Evolutionary conservation across 1,140 invertebrate species (phyloP), one percentile per base, ranked within the genome.

Genomic region (Dufourea novaeangliae): DNA sequence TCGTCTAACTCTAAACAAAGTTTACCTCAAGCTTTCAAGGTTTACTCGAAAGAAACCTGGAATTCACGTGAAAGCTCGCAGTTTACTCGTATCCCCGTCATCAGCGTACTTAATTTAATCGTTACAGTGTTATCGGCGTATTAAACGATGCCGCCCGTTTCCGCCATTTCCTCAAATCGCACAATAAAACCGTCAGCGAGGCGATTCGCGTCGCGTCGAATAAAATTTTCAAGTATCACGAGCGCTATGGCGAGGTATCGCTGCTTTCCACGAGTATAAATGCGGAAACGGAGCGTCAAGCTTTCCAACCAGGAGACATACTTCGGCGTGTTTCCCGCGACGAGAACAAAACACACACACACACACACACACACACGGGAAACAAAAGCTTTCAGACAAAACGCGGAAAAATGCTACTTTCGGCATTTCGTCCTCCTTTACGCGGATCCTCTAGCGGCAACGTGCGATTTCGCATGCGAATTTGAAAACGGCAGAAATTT

Each of bases 311-410:
- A 27, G 20, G 57, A 56, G 46, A 69, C 54, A 76, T 37, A 46
- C 50, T 41, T 76, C 54, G 8, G 32, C 52, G 32, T 12, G 71
- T 64, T 44, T 27, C 20, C 10, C 50, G 32, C 50, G 32, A 54
- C 37, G 64, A 75, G 64, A 32, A 34, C n/a, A 67, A 75, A 69
- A 46, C 63, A 52, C 46, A n/a, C n/a, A n/a, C n/a, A n/a, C n/a
- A n/a, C n/a, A n/a, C n/a, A n/a, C n/a, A n/a, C n/a, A n/a, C n/a
- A n/a, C n/a, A n/a, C n/a, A n/a, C 27, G 10, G 44, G 10, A 37
- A 57, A 75, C 72, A 59, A 76, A n/a, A 76, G 73, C 73, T 76
- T 76, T 76, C 54, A 76, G 73, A 69, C 64, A 37, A 75, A 75
- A 75, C 64, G 54, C 54, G 73, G 73, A 41, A 76, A 76, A 76